Percentiles rank a stretch among this genome's conserved stretches.
Evolutionary conservation across 2,113 vertebrate genomes (phyloP).

Genomic region (Turnix velox): DNA sequence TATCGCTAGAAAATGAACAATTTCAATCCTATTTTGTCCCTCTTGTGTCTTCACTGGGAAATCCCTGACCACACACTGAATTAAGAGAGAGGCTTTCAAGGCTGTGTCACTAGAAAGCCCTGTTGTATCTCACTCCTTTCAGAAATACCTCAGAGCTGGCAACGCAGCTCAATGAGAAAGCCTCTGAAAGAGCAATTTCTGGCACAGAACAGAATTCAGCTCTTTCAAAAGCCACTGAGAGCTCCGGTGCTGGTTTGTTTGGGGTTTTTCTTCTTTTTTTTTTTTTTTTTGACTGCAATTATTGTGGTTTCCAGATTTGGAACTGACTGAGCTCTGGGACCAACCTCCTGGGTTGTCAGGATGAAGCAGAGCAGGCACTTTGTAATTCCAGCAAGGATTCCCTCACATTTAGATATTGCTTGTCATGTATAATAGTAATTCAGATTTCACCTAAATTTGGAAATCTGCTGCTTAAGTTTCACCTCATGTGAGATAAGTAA

Average conservation of each 20-base stretch:
- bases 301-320: conserved; percentile 35
- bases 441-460: neutral
- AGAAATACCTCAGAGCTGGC: neutral
- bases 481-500: accelerated
- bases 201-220: neutral
- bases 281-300: neutral
- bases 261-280: neutral
- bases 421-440: neutral
- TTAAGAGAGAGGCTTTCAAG: neutral
- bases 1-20: neutral
- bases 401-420: neutral
- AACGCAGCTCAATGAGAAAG: neutral
- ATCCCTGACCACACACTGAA: neutral
- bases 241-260: neutral
- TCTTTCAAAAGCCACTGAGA: conserved; percentile 44
- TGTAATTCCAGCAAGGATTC: neutral
- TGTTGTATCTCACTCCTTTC: neutral
- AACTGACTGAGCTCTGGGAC: neutral
- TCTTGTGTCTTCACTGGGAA: neutral
- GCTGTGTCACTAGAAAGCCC: neutral
- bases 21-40: neutral
- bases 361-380: neutral
- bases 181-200: conserved; percentile 34
- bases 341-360: neutral
- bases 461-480: neutral